Evolutionary conservation across 2,888 invertebrate species (phyloP).

Genomic region (Trachelus troglodyta): DNA sequence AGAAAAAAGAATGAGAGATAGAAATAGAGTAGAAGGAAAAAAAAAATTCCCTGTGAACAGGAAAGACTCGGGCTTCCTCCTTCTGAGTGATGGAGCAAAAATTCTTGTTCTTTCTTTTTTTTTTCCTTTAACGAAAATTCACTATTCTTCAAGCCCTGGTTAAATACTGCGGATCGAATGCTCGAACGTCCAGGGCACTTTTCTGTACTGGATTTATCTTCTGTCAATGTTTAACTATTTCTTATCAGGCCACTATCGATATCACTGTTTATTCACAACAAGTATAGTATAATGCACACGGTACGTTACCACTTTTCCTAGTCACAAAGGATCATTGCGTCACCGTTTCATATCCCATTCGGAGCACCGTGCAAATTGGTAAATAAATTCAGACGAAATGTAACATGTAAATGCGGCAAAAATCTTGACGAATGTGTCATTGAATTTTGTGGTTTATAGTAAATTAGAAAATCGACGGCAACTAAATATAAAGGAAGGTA

Average conservation of each 20-base stretch:
- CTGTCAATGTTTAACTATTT: conserved; percentile 2
- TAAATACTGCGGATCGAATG: background rate
- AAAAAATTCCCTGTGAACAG: background rate
- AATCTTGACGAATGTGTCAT: background rate
- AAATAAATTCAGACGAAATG: background rate
- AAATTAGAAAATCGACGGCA: conserved; percentile 36
- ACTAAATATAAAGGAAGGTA: conserved; percentile 40
- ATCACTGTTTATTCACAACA: conserved; percentile 4
- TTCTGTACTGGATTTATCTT: background rate
- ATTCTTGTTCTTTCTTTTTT: background rate
- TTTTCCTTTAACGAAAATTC: background rate
- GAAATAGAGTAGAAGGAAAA: background rate
- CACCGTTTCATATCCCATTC: background rate
- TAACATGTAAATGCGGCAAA: background rate
- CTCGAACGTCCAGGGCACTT: background rate
- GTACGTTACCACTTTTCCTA: background rate
- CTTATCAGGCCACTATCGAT: conserved; percentile 6
- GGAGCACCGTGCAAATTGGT: background rate
- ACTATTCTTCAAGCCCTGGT: background rate
- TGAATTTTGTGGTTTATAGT: background rate
- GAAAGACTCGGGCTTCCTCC: background rate
- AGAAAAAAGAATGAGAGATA: background rate
- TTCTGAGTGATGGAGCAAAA: background rate
- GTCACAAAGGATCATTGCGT: background rate
- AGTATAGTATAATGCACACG: background rate